Percentiles rank a stretch among this genome's conserved stretches.
These are phyloP conservation scores for Lepisosteus oculatus DNA, from an alignment of 2,113 vertebrate genomes.

Conservation along the genomic window DNA sequence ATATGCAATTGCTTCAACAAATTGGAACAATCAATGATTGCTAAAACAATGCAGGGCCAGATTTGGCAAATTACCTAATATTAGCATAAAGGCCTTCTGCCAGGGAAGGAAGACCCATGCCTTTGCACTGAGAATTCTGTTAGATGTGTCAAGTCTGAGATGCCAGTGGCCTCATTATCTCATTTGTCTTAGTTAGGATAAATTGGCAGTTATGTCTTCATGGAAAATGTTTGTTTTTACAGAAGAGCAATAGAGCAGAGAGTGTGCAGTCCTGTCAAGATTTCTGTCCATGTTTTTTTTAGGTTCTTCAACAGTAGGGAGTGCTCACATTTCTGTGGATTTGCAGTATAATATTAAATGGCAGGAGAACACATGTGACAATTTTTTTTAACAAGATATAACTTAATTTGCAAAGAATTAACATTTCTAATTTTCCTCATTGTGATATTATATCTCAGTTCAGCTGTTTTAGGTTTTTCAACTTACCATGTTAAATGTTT, in stretches of 20 bases:
- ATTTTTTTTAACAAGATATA: no score
- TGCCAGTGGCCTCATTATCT: constrained; percentile 68
- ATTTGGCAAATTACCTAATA: constrained; percentile 67
- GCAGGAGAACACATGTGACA: no score
- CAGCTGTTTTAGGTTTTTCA: no score
- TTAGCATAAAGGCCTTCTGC: constrained; percentile 75
- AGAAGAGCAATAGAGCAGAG: constrained; percentile 62
- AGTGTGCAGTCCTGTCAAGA: constrained; percentile 22
- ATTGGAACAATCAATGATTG: constrained; percentile 57
- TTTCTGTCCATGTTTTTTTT: background rate
- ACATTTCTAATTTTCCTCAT: no score
- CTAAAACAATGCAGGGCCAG: constrained; percentile 57
- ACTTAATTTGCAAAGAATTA: no score
- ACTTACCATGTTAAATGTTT: no score
- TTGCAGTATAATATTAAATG: background rate
- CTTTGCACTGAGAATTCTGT: constrained; percentile 54
- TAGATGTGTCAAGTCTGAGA: constrained; percentile 61
- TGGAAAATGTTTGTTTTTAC: constrained; percentile 72
- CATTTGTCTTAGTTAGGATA: constrained; percentile 77
- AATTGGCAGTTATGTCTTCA: constrained; percentile 73
- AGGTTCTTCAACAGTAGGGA: background rate
- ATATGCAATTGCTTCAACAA: constrained; percentile 63
- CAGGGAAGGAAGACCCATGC: constrained; percentile 55
- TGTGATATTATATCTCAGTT: no score
- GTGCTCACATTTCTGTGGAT: background rate